Evolutionary conservation across 2,888 invertebrate species (phyloP).

Genomic region (Epirrhoe tristata): DNA sequence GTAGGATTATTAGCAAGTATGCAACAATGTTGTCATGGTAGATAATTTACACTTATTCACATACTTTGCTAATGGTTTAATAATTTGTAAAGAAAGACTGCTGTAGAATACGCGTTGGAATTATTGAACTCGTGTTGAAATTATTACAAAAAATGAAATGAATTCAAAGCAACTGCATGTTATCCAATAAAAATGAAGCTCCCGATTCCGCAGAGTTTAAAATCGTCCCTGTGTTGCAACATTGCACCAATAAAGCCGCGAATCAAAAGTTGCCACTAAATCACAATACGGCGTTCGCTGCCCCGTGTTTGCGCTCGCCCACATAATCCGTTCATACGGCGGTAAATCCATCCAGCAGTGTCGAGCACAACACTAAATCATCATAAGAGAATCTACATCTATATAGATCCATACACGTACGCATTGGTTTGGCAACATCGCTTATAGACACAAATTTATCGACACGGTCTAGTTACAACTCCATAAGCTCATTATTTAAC

Average conservation of each 20-base stretch:
- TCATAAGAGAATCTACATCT: conserved; percentile 83
- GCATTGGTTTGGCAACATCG: conserved; percentile 64
- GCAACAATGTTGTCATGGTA: conserved; percentile 64
- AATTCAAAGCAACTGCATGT: conserved; percentile 9
- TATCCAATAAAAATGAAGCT: conserved; percentile 9
- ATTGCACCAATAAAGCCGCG: conserved; percentile 78
- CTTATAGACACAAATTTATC: conserved; percentile 30
- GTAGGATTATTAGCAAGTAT: conserved; percentile 73
- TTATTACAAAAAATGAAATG: neutral
- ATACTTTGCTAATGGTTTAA: neutral
- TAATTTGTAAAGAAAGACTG: neutral
- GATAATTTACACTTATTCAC: conserved; percentile 27
- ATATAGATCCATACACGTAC: conserved; percentile 51
- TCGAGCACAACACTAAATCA: conserved; percentile 81
- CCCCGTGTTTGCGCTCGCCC: conserved; percentile 85
- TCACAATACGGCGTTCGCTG: conserved; percentile 83
- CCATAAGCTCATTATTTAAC: conserved; percentile 48
- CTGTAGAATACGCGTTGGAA: neutral
- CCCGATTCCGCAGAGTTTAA: conserved; percentile 32
- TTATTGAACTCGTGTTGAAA: too few relatives aligned
- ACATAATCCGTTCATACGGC: conserved; percentile 84
- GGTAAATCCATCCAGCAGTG: conserved; percentile 83
- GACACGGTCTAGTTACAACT: conserved; percentile 30
- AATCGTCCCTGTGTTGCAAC: conserved; percentile 58
- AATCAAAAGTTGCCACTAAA: conserved; percentile 82